Evolutionary conservation across 2,797 vertebrate species (phyloP).

Genomic region (Melanotaenia parkinsoni): DNA sequence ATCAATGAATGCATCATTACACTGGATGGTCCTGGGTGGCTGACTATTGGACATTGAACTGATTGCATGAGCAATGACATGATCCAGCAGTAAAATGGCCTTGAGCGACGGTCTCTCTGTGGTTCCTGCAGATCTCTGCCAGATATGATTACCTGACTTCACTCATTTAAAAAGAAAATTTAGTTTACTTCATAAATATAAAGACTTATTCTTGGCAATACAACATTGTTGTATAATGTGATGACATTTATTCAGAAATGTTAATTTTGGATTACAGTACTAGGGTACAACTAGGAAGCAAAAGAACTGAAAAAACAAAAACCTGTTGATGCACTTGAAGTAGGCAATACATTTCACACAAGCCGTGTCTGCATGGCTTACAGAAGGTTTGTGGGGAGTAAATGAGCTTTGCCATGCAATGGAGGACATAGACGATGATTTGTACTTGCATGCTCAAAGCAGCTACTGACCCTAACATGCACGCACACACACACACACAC

Average conservation of each 20-base stretch:
- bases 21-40: neutral
- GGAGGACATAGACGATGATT: slow-evolving; percentile 9
- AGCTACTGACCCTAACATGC: neutral
- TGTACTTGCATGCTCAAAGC: neutral
- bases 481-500: neutral
- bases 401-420: slow-evolving; percentile 12
- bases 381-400: slow-evolving; percentile 14
- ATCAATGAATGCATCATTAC: neutral
- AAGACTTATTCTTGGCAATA: neutral
- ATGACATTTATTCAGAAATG: neutral
- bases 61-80: neutral
- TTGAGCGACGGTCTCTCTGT: neutral
- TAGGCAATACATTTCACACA: neutral
- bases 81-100: neutral
- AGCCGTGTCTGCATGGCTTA: slow-evolving; percentile 17
- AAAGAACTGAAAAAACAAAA: neutral
- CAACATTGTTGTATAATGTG: neutral
- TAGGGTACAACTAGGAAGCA: neutral
- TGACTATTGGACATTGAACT: neutral
- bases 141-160: neutral
- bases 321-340: neutral
- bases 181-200: neutral
- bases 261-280: neutral
- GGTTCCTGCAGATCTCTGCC: neutral
- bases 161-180: neutral